Evolutionary conservation across 2,888 invertebrate species (phyloP).

Genomic region (Nymphalis c-album): DNA sequence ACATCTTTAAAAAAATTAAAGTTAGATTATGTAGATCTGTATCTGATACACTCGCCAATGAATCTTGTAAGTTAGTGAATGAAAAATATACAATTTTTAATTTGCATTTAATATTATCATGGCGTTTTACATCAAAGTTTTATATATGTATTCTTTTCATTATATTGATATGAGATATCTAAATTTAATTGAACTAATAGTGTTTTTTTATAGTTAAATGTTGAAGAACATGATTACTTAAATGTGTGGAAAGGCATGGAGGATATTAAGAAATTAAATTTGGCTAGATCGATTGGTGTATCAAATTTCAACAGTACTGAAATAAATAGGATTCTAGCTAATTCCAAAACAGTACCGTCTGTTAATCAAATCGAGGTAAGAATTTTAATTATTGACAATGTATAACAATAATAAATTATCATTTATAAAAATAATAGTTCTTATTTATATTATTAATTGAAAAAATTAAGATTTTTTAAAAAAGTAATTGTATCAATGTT

Average conservation of each 20-base stretch:
- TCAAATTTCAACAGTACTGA: conserved; percentile 27
- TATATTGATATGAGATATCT: too few species aligned
- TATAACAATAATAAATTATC: not conserved
- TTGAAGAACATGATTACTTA: not conserved
- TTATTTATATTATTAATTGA: too few species aligned
- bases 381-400: not conserved
- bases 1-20: conserved; percentile 11
- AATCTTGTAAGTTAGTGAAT: conserved; percentile 3
- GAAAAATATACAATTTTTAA: too few species aligned
- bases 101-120: too few species aligned
- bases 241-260: conserved; percentile 29
- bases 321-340: conserved; percentile 18
- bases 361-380: conserved; percentile 29
- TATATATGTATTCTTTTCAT: too few species aligned
- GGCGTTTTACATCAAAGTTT: too few species aligned
- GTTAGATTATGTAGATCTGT: conserved; percentile 9
- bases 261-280: conserved; percentile 13
- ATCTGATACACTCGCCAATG: conserved; percentile 5
- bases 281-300: conserved; percentile 25
- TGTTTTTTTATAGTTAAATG: not conserved
- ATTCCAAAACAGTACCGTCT: conserved; percentile 20
- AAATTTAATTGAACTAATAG: too few species aligned
- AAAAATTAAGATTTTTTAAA: too few species aligned
- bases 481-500: not conserved
- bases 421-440: not conserved